These are phyloP conservation scores for Lacanobia oleracea DNA, from an alignment of 2,888 invertebrate genomes.

Conservation along the genomic window DNA sequence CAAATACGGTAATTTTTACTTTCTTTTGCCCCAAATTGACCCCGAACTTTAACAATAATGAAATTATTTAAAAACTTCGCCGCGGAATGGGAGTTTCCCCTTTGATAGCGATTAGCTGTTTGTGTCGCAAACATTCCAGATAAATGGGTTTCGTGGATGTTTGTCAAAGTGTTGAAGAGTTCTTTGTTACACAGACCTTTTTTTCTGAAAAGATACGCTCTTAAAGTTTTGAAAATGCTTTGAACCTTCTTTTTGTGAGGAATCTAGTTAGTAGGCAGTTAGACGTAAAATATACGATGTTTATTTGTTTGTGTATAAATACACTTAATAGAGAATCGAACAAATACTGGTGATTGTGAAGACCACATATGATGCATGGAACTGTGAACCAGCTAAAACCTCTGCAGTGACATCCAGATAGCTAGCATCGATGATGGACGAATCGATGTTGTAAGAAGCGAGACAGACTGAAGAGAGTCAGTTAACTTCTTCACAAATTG, in stretches of 20 bases:
- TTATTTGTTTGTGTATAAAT: neutral
- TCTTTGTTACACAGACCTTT: conserved; percentile 37
- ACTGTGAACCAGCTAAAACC: too few species aligned
- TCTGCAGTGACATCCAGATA: too few species aligned
- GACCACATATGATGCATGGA: too few species aligned
- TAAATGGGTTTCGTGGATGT: conserved; percentile 47
- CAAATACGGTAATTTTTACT: conserved; percentile 67
- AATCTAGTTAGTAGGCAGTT: neutral
- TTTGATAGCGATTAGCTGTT: conserved; percentile 63
- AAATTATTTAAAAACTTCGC: conserved; percentile 69
- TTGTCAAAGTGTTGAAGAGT: conserved; percentile 35
- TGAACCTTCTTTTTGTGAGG: conserved; percentile 6
- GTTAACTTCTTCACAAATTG: too few species aligned
- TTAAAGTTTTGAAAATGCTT: conserved; percentile 1
- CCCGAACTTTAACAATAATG: conserved; percentile 68
- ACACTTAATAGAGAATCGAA: too few species aligned
- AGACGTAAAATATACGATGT: neutral
- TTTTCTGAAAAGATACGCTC: conserved; percentile 19
- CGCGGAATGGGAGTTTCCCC: conserved; percentile 58
- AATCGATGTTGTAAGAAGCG: too few species aligned
- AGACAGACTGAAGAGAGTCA: too few species aligned
- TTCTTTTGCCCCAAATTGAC: conserved; percentile 59
- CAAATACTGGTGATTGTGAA: too few species aligned
- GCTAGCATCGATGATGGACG: too few species aligned
- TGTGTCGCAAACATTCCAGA: conserved; percentile 58